Conservation (phyloP, 2,113 vertebrate species). For the Misgurnus anguillicaudatus region DNA sequence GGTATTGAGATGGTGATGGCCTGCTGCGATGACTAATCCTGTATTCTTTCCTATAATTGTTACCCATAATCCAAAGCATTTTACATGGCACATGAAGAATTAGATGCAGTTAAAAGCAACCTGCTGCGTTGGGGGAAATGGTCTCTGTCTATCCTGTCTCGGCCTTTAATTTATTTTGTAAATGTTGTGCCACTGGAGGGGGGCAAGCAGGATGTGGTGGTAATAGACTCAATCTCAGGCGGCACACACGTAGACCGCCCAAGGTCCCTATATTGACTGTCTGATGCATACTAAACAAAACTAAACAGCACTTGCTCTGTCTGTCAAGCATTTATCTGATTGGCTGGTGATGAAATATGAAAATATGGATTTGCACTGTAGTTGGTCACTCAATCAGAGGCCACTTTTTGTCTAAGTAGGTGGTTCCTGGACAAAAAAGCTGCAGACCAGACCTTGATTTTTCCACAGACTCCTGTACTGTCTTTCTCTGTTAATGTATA, state of each 20-base stretch:
- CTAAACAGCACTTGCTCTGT: background rate
- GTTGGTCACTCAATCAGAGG: no score
- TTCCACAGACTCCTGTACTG: background rate
- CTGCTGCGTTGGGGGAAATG: constrained; percentile 9
- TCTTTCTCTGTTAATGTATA: background rate
- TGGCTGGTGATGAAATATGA: no score
- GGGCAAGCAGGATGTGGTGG: no score
- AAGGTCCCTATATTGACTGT: no score
- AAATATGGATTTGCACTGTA: no score
- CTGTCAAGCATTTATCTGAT: background rate
- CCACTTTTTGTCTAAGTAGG: no score
- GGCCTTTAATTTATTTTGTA: constrained; percentile 26
- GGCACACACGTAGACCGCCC: no score
- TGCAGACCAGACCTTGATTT: background rate
- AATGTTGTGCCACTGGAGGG: constrained; percentile 6
- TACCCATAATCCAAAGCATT: constrained; percentile 50
- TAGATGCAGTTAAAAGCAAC: constrained; percentile 34
- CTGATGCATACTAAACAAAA: no score
- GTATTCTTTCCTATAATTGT: constrained; percentile 50
- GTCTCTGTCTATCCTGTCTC: constrained; percentile 11
- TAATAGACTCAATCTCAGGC: no score
- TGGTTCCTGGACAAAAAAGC: no score
- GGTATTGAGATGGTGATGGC: constrained; percentile 32
- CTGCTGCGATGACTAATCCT: constrained; percentile 42
- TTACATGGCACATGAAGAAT: constrained; percentile 41